Percentiles rank a stretch among this genome's conserved stretches.
phyloP scores from a whole-genome alignment of 2,888 invertebrate species.

The Volucella bombylans region DNA sequence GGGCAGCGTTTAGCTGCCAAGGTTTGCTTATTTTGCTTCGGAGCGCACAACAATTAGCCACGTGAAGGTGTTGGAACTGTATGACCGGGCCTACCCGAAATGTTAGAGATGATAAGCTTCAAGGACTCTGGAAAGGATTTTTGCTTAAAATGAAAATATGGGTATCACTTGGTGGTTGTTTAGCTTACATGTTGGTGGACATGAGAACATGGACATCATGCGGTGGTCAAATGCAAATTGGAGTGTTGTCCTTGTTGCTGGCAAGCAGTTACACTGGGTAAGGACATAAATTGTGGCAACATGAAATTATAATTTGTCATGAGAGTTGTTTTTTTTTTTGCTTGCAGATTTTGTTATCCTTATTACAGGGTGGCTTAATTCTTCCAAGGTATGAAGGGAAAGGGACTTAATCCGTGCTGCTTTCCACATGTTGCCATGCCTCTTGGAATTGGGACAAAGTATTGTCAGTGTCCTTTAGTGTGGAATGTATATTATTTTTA shows the following conservation, averaged over 20 bases:
- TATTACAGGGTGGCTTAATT: not conserved
- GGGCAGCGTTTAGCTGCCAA: not conserved
- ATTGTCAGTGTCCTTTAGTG: conserved; percentile 26
- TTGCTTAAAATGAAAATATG: not conserved
- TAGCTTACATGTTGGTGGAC: conserved; percentile 42
- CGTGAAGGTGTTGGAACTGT: conserved; percentile 18
- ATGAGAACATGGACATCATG: conserved; percentile 37
- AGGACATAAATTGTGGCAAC: conserved; percentile 68
- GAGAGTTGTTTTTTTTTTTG: conserved; percentile 33
- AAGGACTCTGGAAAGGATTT: conserved; percentile 13
- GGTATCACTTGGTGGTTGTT: not conserved
- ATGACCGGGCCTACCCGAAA: not conserved
- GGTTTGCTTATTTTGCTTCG: conserved; percentile 4
- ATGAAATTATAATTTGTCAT: conserved; percentile 70
- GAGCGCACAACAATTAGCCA: conserved; percentile 31
- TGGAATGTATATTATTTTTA: conserved; percentile 29
- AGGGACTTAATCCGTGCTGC: conserved; percentile 5
- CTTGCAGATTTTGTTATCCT: conserved; percentile 38
- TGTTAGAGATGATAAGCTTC: conserved; percentile 8
- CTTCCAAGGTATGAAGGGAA: too few species aligned
- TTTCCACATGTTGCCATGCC: conserved; percentile 32
- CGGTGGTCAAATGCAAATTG: conserved; percentile 66
- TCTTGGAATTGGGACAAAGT: not conserved
- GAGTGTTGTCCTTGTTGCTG: conserved; percentile 28
- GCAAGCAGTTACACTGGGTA: conserved; percentile 38